Evolutionary conservation across 1,140 invertebrate species (phyloP).

Genomic region (Platyura marginata): DNA sequence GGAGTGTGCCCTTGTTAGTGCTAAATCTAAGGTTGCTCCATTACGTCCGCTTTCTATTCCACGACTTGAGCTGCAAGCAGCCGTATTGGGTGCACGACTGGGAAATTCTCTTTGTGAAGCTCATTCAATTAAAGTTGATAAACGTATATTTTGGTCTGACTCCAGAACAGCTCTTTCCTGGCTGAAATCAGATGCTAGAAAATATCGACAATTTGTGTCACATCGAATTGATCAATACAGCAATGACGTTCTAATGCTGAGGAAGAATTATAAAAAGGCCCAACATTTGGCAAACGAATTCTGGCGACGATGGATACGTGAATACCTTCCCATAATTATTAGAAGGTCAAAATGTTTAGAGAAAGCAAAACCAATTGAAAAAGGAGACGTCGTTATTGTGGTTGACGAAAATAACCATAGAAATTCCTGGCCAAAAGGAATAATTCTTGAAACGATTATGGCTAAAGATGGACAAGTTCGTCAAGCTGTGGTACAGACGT

Average conservation of each 20-base stretch:
- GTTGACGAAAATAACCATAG: background rate
- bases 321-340: slow-evolving; percentile 5
- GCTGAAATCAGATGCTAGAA: slow-evolving; percentile 9
- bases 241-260: no score
- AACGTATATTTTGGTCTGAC: slow-evolving; percentile 7
- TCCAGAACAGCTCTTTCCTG: slow-evolving; percentile 10
- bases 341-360: slow-evolving; percentile 5
- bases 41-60: slow-evolving; percentile 17
- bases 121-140: background rate
- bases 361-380: background rate
- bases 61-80: slow-evolving; percentile 22
- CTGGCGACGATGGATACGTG: slow-evolving; percentile 4
- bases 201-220: slow-evolving; percentile 7
- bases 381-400: slow-evolving; percentile 5
- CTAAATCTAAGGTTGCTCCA: slow-evolving; percentile 20
- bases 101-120: background rate
- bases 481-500: background rate
- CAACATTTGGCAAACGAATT: background rate
- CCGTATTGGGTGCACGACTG: slow-evolving; percentile 16
- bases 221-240: slow-evolving; percentile 7
- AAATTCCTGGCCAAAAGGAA: slow-evolving; percentile 6
- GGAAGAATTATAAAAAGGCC: background rate
- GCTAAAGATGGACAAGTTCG: background rate
- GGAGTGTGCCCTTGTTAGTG: slow-evolving; percentile 3
- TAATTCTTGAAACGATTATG: background rate